phyloP scores from a whole-genome alignment of 53 echinoderm and acorn worm genomes.

The Arbacia lixula region DNA sequence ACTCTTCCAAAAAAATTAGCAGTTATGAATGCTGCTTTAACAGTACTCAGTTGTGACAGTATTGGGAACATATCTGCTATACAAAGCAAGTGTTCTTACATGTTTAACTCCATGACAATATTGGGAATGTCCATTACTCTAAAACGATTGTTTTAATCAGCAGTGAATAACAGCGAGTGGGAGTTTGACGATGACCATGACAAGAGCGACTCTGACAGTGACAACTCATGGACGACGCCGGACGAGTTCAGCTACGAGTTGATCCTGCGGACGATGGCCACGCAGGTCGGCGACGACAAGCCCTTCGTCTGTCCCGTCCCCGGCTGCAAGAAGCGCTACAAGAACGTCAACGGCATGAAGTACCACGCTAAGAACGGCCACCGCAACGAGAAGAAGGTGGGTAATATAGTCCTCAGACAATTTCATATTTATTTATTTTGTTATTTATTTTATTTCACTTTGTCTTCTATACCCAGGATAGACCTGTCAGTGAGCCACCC shows the following conservation, averaged over 20 bases:
- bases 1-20: no score
- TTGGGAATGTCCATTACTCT: no score
- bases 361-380: conserved; percentile 99
- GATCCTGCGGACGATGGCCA: conserved; percentile 81
- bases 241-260: conserved; percentile 92
- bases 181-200: conserved; percentile 84
- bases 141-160: conserved; percentile 9
- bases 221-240: conserved; percentile 88
- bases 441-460: no score
- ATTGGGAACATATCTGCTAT: no score
- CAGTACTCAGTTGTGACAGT: no score
- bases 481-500: no score
- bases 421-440: no score
- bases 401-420: no score
- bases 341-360: conserved; percentile 99
- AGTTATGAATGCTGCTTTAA: no score
- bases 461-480: no score
- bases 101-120: no score
- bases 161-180: conserved; percentile 75
- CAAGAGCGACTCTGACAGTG: conserved; percentile 89
- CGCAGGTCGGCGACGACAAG: conserved; percentile 84
- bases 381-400: conserved; percentile 87
- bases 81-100: no score
- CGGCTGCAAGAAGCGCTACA: conserved; percentile 98
- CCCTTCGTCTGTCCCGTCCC: conserved; percentile 97